Conservation (phyloP, 2,888 invertebrate genomes). For the Entomobrya multifasciata region DNA sequence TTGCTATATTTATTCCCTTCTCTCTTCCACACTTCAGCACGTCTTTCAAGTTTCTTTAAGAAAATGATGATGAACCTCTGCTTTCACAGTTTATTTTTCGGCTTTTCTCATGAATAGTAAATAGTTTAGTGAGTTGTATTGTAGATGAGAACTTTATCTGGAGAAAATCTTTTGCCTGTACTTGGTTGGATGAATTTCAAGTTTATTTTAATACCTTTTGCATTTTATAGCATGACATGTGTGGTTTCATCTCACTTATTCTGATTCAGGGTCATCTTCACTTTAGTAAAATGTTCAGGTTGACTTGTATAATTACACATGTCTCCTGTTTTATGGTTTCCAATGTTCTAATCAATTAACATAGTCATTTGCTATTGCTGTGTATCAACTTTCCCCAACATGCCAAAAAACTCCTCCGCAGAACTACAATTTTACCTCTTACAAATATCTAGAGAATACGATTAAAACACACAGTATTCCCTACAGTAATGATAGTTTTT, state of each 20-base stretch:
- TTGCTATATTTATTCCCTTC: not conserved
- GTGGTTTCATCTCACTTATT: conserved; percentile 12
- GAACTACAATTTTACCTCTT: not conserved
- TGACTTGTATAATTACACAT: conserved; percentile 25
- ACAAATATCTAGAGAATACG: not conserved
- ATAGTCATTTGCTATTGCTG: not conserved
- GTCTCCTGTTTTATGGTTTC: conserved; percentile 3
- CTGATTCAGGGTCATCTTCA: conserved; percentile 30
- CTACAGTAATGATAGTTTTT: not conserved
- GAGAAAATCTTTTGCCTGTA: not conserved
- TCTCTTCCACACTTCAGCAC: conserved; percentile 23
- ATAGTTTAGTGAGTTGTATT: not conserved
- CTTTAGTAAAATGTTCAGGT: not conserved
- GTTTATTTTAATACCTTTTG: conserved; percentile 21
- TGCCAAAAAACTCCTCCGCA: not conserved
- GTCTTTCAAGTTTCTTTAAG: conserved; percentile 27
- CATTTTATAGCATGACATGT: not conserved
- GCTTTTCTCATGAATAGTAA: not conserved
- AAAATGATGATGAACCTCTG: conserved; percentile 4
- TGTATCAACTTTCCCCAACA: conserved; percentile 35
- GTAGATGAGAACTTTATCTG: not conserved
- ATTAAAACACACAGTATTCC: not conserved
- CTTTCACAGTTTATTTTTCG: too few relatives aligned
- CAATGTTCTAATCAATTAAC: conserved; percentile 25
- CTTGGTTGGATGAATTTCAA: conserved; percentile 25